phyloP scores from a whole-genome alignment of 2,797 vertebrate species.

The Ctenosaura bakeri region DNA sequence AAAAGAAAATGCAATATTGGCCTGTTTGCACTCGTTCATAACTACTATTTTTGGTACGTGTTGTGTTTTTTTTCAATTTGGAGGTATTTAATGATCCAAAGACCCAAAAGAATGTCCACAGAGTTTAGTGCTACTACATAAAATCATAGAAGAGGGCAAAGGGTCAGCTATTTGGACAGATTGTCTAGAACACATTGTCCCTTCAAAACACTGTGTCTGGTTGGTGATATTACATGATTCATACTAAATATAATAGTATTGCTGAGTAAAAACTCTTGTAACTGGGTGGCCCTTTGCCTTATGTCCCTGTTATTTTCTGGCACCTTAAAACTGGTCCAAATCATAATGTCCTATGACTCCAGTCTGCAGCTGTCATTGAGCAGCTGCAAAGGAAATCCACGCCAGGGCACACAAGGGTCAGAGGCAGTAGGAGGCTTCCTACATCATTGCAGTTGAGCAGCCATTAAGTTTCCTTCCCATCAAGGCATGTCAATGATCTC shows the following conservation, averaged over 20 bases:
- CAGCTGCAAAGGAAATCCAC: slow-evolving; percentile 41
- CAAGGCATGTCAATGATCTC: background rate
- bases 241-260: background rate
- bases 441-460: background rate
- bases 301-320: slow-evolving; percentile 6
- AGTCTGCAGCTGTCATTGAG: slow-evolving; percentile 37
- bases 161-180: background rate
- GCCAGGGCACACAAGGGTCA: background rate
- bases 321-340: slow-evolving; percentile 15
- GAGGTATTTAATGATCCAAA: background rate
- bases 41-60: background rate
- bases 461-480: background rate
- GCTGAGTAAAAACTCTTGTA: background rate
- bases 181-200: background rate
- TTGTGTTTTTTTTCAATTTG: background rate
- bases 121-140: background rate
- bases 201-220: background rate
- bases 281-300: slow-evolving; percentile 23
- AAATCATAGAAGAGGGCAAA: slow-evolving; percentile 52
- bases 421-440: background rate
- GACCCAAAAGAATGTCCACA: background rate
- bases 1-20: background rate
- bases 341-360: slow-evolving; percentile 1
- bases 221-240: background rate
- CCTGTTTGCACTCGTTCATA: background rate